Evolutionary conservation across 2,797 vertebrate genomes (phyloP).

Genomic region (Coregonus suidteri): DNA sequence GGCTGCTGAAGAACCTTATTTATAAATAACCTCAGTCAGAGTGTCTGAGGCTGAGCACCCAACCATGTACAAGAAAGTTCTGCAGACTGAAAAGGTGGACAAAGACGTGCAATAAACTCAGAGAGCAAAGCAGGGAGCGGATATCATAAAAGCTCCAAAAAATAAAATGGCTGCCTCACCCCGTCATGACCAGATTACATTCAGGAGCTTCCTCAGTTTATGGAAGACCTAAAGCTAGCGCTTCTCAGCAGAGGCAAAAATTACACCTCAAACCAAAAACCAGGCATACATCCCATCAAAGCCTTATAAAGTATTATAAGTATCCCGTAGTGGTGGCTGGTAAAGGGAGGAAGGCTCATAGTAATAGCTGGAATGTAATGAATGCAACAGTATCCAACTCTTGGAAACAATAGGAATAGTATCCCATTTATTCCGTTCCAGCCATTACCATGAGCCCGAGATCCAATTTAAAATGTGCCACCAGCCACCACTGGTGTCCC

Average conservation of each 20-base stretch:
- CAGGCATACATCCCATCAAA: conserved; percentile 25
- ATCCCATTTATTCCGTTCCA: too few species aligned
- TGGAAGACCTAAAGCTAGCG: conserved; percentile 28
- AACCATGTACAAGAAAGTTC: conserved; percentile 5
- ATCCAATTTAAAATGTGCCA: neutral
- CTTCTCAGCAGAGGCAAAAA: neutral
- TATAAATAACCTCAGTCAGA: conserved; percentile 33
- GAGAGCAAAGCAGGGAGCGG: neutral
- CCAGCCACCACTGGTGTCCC: neutral
- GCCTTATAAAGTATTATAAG: neutral
- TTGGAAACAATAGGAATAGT: too few species aligned
- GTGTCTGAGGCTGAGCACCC: neutral
- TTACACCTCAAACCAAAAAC: conserved; percentile 38
- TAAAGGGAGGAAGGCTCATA: neutral
- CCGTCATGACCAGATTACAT: conserved; percentile 49
- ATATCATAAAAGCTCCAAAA: neutral
- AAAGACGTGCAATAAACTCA: neutral
- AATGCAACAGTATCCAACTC: neutral
- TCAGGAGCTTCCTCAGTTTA: conserved; percentile 58
- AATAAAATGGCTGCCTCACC: conserved; percentile 27
- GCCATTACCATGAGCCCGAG: too few species aligned
- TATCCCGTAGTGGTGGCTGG: neutral
- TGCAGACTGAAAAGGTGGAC: neutral
- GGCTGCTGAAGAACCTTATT: conserved; percentile 14
- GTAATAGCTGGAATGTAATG: neutral